phyloP scores from a whole-genome alignment of 2,113 vertebrate species.

The Cyprinodon variegatus region DNA sequence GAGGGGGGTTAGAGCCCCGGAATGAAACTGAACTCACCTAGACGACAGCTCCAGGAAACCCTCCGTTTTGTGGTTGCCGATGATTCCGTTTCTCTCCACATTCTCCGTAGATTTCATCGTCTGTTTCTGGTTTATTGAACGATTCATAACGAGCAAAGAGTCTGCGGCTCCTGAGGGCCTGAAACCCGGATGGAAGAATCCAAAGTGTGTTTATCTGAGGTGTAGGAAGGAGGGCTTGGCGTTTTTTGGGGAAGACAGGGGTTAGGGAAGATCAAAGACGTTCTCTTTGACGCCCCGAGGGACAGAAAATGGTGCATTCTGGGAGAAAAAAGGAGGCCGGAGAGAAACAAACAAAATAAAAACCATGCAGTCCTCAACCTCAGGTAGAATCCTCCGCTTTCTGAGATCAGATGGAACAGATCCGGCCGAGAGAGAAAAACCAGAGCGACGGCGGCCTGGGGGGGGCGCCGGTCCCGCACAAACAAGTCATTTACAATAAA shows the following conservation, averaged over 20 bases:
- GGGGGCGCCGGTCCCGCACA: slow-evolving; percentile 70
- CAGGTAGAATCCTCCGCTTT: slow-evolving; percentile 56
- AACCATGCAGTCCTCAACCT: slow-evolving; percentile 41
- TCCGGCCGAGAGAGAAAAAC: slow-evolving; percentile 68
- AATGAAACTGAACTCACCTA: slow-evolving; percentile 50
- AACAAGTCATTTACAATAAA: slow-evolving; percentile 71
- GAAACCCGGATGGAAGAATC: slow-evolving; percentile 53
- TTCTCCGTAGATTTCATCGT: slow-evolving; percentile 39
- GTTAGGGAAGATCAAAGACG: slow-evolving; percentile 74
- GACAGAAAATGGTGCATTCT: slow-evolving; percentile 74
- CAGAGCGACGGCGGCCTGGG: slow-evolving; percentile 76
- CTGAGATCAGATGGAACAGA: slow-evolving; percentile 47
- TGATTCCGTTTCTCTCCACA: slow-evolving; percentile 30
- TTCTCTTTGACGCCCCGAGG: slow-evolving; percentile 78
- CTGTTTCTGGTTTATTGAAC: slow-evolving; percentile 15
- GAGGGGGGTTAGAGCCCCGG: background rate
- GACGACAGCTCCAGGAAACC: slow-evolving; percentile 17
- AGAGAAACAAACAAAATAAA: slow-evolving; percentile 46
- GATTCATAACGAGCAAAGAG: slow-evolving; percentile 23
- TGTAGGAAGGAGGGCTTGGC: slow-evolving; percentile 23
- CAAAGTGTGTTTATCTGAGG: slow-evolving; percentile 49
- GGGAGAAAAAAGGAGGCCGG: slow-evolving; percentile 55
- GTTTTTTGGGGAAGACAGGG: slow-evolving; percentile 59
- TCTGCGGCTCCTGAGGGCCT: slow-evolving; percentile 11
- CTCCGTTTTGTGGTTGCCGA: slow-evolving; percentile 18